A percentile compares a stretch with the other conserved stretches of the same genome.
Conservation (phyloP, 1,140 invertebrate species). For the Chrysoperla carnea region DNA sequence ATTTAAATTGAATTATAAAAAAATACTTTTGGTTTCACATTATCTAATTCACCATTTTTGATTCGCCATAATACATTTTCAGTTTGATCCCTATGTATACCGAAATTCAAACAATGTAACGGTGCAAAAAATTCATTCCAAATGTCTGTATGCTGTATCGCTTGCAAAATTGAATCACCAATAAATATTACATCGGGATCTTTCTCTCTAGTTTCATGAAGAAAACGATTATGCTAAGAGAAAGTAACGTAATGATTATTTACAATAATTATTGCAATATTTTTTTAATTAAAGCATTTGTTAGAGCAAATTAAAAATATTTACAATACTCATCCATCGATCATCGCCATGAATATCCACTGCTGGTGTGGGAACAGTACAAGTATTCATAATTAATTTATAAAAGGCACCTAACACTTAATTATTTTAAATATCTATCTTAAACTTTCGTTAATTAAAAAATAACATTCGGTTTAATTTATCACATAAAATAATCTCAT, state of each 20-base stretch:
- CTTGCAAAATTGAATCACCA: conserved; percentile 70
- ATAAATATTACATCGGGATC: conserved; percentile 85
- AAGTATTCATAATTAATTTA: conserved; percentile 14
- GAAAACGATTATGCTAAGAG: conserved; percentile 63
- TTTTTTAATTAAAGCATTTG: not conserved
- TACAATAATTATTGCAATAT: not conserved
- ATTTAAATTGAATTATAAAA: not conserved
- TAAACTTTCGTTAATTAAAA: too few relatives aligned
- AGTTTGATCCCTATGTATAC: conserved; percentile 71
- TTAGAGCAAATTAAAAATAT: conserved; percentile 1
- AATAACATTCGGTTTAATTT: too few relatives aligned
- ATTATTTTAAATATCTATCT: too few relatives aligned
- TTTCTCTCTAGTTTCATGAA: conserved; percentile 62
- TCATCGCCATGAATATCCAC: conserved; percentile 21
- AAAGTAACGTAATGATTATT: not conserved
- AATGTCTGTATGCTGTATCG: conserved; percentile 57
- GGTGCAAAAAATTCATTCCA: conserved; percentile 78
- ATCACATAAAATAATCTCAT: too few relatives aligned
- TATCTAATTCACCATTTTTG: conserved; percentile 71
- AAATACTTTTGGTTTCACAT: conserved; percentile 66
- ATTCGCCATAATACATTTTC: conserved; percentile 81
- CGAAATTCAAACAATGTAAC: conserved; percentile 78
- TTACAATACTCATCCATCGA: conserved; percentile 23
- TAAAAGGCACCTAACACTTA: not conserved
- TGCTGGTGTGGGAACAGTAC: conserved; percentile 15